Percentiles rank a stretch among this genome's conserved stretches.
phyloP scores from a whole-genome alignment of 2,888 invertebrate species.

The Parascotia fuliginaria region DNA sequence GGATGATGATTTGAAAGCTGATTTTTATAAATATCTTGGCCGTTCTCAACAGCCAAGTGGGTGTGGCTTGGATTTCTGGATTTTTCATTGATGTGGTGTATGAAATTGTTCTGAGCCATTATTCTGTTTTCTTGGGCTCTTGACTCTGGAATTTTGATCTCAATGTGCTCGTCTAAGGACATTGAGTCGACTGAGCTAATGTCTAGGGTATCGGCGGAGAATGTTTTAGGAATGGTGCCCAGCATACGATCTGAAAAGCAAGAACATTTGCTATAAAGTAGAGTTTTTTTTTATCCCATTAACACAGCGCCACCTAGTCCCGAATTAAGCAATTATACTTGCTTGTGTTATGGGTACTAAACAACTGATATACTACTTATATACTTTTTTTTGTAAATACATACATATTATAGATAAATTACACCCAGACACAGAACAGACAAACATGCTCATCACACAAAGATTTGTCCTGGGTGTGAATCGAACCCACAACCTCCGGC shows the following conservation, averaged over 20 bases:
- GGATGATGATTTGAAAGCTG: constrained; percentile 26
- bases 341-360: too few species aligned
- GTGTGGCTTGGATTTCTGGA: constrained; percentile 67
- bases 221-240: constrained; percentile 80
- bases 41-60: constrained; percentile 74
- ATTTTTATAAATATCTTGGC: constrained; percentile 57
- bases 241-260: constrained; percentile 78
- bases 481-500: too few species aligned
- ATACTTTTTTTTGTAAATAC: too few species aligned
- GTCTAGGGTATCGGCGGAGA: constrained; percentile 87
- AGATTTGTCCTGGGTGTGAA: too few species aligned
- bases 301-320: too few species aligned
- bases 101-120: constrained; percentile 80
- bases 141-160: constrained; percentile 85
- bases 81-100: constrained; percentile 78
- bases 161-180: constrained; percentile 86
- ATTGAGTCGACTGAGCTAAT: constrained; percentile 87
- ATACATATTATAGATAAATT: too few species aligned
- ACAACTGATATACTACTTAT: too few species aligned
- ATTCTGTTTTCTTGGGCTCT: constrained; percentile 79
- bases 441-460: too few species aligned
- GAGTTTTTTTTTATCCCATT: too few species aligned
- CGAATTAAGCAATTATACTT: too few species aligned
- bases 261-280: too few species aligned
- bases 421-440: too few species aligned